Evolutionary conservation across 2,797 vertebrate genomes (phyloP), one percentile per base, ranked within the genome.

Genomic region (Sphaeramia orbicularis): DNA sequence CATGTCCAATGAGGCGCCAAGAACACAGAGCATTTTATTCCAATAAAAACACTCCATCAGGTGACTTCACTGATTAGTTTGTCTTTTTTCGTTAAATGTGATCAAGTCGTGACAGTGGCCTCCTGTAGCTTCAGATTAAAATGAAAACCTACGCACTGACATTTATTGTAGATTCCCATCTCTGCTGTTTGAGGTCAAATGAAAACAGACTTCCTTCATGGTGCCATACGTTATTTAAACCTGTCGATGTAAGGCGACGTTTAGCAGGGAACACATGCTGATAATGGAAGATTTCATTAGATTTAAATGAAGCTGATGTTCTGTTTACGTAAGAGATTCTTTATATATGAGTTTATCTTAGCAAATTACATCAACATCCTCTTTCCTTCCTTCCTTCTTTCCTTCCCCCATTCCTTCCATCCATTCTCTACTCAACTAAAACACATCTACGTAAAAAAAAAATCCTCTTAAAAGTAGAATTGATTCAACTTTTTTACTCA

Each of bases 41-140:
- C 73, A 88, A 86, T 59, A 78, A 77, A 86, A 90, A 85, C 79
- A 86, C 72, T 0, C 48, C 65, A 36, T 56, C 50, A 36, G 53
- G 35, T 68, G 65, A 68, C 81, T 84, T 71, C 62, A 55, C 69
- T 83, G 84, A 87, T 86, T 81, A 78, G 55, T 83, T 84, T 85
- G 70, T 73, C 78, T 41, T 64, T 61, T 53, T 47, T 62, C 42
- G 45, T 83, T 81, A 58, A 65, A 79, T 30, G 42, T 62, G 59
- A 72, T 70, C 14, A 42, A 51, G 52, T 75, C 62, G 59, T 70
- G 55, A 70, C 24, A 75, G 60, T 74, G 68, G 72, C 41, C 54
- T 16, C 55, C 61, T 24, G n/a, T 32, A 47, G 35, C 67, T 74
- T 84, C 67, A 80, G 81, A 85, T 80, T 85, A 73, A 48, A 84